A percentile compares a stretch with the other conserved stretches of the same genome.
These are phyloP conservation scores for Mamestra configurata DNA, from an alignment of 1,140 invertebrate genomes.

Conservation along the genomic window DNA sequence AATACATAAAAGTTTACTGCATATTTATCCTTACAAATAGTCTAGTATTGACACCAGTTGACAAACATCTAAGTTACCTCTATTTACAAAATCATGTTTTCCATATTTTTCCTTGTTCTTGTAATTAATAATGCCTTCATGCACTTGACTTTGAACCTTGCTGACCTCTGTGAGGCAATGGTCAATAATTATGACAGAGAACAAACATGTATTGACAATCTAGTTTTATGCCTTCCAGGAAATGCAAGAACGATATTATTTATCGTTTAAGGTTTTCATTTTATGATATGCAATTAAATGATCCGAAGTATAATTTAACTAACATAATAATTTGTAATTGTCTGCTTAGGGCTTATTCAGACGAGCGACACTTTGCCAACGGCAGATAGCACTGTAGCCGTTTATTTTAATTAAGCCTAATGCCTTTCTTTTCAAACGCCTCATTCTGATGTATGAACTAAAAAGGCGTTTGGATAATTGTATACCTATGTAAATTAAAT, in stretches of 20 bases:
- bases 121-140: background rate
- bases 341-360: too few relatives aligned
- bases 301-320: too few relatives aligned
- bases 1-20: too few relatives aligned
- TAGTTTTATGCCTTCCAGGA: constrained; percentile 7
- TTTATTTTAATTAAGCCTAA: too few relatives aligned
- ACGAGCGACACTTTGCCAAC: too few relatives aligned
- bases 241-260: background rate
- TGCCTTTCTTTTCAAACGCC: too few relatives aligned
- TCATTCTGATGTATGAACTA: too few relatives aligned
- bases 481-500: too few relatives aligned
- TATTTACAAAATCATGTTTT: background rate
- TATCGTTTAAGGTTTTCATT: background rate
- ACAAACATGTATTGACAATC: background rate
- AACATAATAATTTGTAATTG: too few relatives aligned
- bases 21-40: too few relatives aligned
- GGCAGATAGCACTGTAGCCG: too few relatives aligned
- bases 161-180: background rate
- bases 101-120: constrained; percentile 11
- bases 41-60: background rate
- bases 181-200: background rate
- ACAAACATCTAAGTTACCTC: background rate
- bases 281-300: background rate
- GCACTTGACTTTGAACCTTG: background rate
- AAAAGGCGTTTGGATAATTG: too few relatives aligned